phyloP scores from a whole-genome alignment of 2,797 vertebrate genomes.

The Diglossa cyanea region DNA sequence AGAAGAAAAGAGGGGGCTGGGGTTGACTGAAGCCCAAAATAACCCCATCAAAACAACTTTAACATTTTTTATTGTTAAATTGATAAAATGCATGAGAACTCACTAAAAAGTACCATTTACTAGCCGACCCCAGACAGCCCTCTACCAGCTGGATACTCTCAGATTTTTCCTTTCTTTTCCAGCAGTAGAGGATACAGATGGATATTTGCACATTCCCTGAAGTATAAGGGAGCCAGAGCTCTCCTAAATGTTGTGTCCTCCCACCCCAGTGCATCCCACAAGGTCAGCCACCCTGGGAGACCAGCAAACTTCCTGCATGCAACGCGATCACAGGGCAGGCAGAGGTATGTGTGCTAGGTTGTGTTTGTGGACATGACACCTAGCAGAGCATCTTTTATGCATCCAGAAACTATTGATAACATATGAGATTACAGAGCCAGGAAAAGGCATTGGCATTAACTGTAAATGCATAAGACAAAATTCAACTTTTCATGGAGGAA shows the following conservation, averaged over 20 bases:
- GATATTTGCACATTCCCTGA: background rate
- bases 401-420: background rate
- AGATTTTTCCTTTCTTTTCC: background rate
- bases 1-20: background rate
- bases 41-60: background rate
- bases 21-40: background rate
- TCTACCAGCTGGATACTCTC: background rate
- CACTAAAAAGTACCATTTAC: background rate
- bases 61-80: background rate
- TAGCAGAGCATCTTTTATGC: background rate
- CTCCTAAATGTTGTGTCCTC: background rate
- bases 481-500: background rate
- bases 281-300: background rate
- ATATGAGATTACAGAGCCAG: background rate
- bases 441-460: background rate
- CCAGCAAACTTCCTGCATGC: background rate
- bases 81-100: background rate
- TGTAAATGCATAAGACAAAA: background rate
- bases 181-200: background rate
- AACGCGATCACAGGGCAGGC: background rate
- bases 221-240: background rate
- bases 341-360: background rate
- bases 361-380: background rate
- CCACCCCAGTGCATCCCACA: rapidly evolving
- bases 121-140: background rate